A percentile compares a stretch with the other conserved stretches of the same genome.
Evolutionary conservation across 2,888 invertebrate genomes (phyloP).

Genomic region (Vanessa cardui): DNA sequence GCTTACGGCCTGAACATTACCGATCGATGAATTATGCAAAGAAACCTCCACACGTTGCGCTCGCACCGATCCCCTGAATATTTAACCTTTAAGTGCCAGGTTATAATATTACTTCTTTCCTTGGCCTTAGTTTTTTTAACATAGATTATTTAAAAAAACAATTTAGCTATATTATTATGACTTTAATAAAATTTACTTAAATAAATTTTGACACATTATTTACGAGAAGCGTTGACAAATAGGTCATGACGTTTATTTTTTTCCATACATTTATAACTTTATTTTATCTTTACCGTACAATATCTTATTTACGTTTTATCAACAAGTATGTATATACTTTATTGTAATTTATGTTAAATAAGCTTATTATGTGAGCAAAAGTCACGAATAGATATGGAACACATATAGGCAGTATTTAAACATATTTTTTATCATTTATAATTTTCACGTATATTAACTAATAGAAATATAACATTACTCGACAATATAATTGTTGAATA

Average conservation of each 20-base stretch:
- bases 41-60: constrained; percentile 52
- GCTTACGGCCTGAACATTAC: constrained; percentile 48
- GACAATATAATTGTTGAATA: too few relatives aligned
- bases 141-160: constrained; percentile 7
- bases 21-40: constrained; percentile 76
- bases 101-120: constrained; percentile 55
- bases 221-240: constrained; percentile 16
- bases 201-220: constrained; percentile 30
- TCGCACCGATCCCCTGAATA: constrained; percentile 57
- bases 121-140: constrained; percentile 49
- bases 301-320: constrained; percentile 2
- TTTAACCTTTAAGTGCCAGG: constrained; percentile 67
- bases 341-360: constrained; percentile 6
- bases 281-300: background rate
- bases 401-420: too few relatives aligned
- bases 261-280: background rate
- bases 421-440: too few relatives aligned
- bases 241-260: background rate
- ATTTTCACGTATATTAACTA: too few relatives aligned
- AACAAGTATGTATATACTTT: background rate
- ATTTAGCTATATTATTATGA: background rate
- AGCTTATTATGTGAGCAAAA: background rate
- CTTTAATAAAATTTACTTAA: constrained; percentile 10
- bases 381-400: background rate
- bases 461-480: too few relatives aligned